Percentiles rank a stretch among this genome's conserved stretches.
Evolutionary conservation across 2,888 invertebrate genomes (phyloP).

Genomic region (Sinelater perroti): DNA sequence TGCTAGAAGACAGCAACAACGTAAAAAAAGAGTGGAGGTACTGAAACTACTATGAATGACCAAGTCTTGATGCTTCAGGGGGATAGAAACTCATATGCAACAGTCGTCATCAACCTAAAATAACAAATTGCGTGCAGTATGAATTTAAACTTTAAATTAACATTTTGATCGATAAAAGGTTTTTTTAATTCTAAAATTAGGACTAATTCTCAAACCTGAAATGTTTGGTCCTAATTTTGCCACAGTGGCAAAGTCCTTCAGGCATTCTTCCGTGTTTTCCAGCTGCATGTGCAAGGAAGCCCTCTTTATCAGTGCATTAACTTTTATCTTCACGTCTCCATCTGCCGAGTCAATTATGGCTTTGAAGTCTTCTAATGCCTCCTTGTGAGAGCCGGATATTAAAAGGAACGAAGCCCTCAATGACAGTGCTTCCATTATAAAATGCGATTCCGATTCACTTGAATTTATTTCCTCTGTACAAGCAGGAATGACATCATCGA

Average conservation of each 20-base stretch:
- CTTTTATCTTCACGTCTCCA: conserved; percentile 70
- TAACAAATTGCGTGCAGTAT: too few species aligned
- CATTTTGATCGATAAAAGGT: too few species aligned
- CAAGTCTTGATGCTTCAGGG: too few species aligned
- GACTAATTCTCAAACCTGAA: too few species aligned
- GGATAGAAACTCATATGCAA: too few species aligned
- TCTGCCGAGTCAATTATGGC: conserved; percentile 73
- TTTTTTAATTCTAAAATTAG: too few species aligned
- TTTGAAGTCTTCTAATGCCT: conserved; percentile 76
- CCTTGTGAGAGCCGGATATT: conserved; percentile 77
- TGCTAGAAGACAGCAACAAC: too few species aligned
- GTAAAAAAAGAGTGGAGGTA: too few species aligned
- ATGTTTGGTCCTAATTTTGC: conserved; percentile 77
- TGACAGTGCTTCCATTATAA: conserved; percentile 76
- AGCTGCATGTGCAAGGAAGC: conserved; percentile 85
- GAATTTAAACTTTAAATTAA: too few species aligned
- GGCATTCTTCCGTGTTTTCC: conserved; percentile 75
- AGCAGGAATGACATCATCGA: conserved; percentile 78
- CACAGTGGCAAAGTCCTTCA: conserved; percentile 82
- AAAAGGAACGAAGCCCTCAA: conserved; percentile 86
- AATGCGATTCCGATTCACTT: conserved; percentile 67
- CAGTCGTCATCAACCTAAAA: too few species aligned
- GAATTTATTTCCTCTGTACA: conserved; percentile 82
- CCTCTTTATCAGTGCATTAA: conserved; percentile 88
- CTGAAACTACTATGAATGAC: too few species aligned